Base-by-base conservation (phyloP, 2,888 invertebrate genomes). In the Lasioglossum pauxillum region DNA sequence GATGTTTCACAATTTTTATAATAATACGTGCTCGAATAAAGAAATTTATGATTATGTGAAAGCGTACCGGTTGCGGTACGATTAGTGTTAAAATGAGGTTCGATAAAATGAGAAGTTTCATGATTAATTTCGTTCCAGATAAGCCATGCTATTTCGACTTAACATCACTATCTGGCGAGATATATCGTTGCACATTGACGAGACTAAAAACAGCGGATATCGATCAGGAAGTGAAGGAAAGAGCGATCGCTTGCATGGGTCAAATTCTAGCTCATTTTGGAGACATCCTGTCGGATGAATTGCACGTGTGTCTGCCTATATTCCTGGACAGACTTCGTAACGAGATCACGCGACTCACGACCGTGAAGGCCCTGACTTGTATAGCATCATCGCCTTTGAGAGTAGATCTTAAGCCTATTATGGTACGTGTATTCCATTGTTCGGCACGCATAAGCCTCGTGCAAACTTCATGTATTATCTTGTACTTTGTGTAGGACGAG, bases 201-300 rank as follows among this genome's bases (percentile, higher is more conserved):
- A 97, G 99, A 83, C 96, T 99, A 64, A 97, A 97, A 92, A 98
- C 99, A 53, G 98, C 99, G 0, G 99, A 99, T 95, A 99, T 99
- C 94, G 99, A 99, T 96, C 99, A 99, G 95, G 99, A 99, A 96
- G 99, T 99, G 0, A 99, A 99, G 95, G 99, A 99, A 94, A 97
- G 99, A 41, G 99, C 99, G 16, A 99, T 99, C 88, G 98, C 99
- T 1, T 99, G 99, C 92, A 98, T 99, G 97, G 99, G 99, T 23
- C 98, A 99, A 95, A 97, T 99, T 76, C 97, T 99, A 75, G 98
- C 98, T 85, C 98, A 98, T 95, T 97, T 99, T 90, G 99, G 99
- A 0, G 99, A 99, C 95, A 97, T 97, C 91, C 95, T 99, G 77
- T 96, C 97, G 95, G 96, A 96, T 78, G 98, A 99, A 95, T 96